phyloP scores from a whole-genome alignment of 2,888 invertebrate genomes.

The Seira ritae region DNA sequence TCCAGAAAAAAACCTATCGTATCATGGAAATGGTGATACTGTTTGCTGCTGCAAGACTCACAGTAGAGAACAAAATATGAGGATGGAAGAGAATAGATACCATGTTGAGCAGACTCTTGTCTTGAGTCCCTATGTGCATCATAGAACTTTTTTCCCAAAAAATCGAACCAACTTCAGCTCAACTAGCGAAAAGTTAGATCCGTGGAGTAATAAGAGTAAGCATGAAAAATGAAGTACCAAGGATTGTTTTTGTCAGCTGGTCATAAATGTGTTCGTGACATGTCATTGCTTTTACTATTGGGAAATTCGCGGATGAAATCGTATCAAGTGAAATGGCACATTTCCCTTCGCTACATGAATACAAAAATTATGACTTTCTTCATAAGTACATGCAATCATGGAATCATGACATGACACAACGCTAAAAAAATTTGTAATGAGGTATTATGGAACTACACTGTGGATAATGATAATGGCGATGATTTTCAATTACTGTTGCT shows the following conservation, averaged over 20 bases:
- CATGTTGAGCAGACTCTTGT: neutral
- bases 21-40: too few relatives aligned
- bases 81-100: neutral
- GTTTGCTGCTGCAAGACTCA: too few relatives aligned
- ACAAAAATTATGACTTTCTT: neutral
- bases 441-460: too few relatives aligned
- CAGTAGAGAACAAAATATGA: neutral
- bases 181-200: neutral
- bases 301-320: neutral
- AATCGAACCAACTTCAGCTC: neutral
- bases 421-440: too few relatives aligned
- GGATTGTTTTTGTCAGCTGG: conserved; percentile 14
- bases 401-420: too few relatives aligned
- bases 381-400: too few relatives aligned
- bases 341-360: neutral
- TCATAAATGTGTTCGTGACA: conserved; percentile 16
- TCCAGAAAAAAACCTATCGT: too few relatives aligned
- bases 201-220: neutral
- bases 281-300: conserved; percentile 9
- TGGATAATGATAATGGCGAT: too few relatives aligned
- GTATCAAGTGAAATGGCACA: neutral
- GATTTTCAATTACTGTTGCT: too few relatives aligned
- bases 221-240: conserved; percentile 6
- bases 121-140: neutral
- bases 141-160: neutral